phyloP scores from a whole-genome alignment of 2,113 vertebrate species.

The Felis chaus region DNA sequence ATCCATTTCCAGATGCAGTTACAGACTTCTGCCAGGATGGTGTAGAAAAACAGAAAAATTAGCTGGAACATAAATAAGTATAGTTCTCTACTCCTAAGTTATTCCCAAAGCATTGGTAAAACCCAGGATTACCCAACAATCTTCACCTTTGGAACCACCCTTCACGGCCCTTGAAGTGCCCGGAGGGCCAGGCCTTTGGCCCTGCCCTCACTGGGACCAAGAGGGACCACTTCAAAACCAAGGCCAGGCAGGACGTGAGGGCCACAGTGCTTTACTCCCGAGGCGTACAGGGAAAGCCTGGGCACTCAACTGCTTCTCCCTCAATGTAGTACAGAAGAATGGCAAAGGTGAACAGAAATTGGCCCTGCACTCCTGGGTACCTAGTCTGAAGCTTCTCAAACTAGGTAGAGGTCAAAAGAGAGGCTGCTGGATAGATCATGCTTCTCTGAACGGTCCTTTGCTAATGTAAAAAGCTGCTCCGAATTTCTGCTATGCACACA shows the following conservation, averaged over 20 bases:
- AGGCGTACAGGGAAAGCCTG: accelerated
- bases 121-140: neutral
- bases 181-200: neutral
- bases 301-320: neutral
- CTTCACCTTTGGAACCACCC: neutral
- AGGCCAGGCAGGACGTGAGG: accelerated
- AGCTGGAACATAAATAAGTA: neutral
- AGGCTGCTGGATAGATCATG: neutral
- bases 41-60: neutral
- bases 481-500: neutral
- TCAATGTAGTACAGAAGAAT: neutral
- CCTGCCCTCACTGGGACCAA: neutral
- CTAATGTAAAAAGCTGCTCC: neutral
- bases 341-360: neutral
- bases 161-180: neutral
- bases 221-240: neutral
- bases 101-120: neutral
- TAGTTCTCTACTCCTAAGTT: neutral
- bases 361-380: too few relatives aligned
- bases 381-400: neutral
- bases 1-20: slow-evolving; percentile 17
- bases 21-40: neutral
- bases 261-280: neutral
- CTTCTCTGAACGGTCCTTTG: neutral
- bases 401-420: neutral